Evolutionary conservation across 1,140 invertebrate genomes (phyloP), one percentile per base, ranked within the genome.

Genomic region (Drosophila pseudoananassae): DNA sequence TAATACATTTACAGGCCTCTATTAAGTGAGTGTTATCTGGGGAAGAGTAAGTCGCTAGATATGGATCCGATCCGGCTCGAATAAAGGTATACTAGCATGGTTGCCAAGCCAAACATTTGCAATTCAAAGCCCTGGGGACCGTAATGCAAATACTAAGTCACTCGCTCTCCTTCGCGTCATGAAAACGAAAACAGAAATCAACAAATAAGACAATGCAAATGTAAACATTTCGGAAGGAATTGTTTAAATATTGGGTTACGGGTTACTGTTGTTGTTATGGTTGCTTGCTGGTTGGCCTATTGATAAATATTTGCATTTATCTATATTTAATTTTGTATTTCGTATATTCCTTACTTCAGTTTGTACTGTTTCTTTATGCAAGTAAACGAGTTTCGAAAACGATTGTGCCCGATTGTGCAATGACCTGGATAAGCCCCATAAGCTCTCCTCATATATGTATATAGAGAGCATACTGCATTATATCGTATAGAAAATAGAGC

Each of bases 231-330:
- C 55, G 40, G 43, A 59, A 76, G 45, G 73, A 76, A 66, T 76
- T 76, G 54, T 76, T 77, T 76, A 75, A 76, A 76, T 75, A 75
- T 75, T 65, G 70, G 74, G 58, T 52, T 73, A 43, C 46, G 15
- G 29, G 10, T 23, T 27, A 27, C 25, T 27, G 25, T 27, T 27
- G 25, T 7, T 27, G 25, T 27, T 27, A 6, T 7, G 5, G 25
- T 27, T 27, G 25, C 25, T 15, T 29, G 25, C 6, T 25, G 6
- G 4, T 25, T 12, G 52, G n/a, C 43, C 40, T 57, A 71, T 71
- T 74, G 70, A 74, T 74, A 74, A 74, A 74, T 56, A 75, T 75
- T 75, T 75, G 59, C 71, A 75, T 75, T 75, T 75, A 73, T 73
- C 69, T 73, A 73, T 73, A 73, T 73, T 73, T 73, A 73, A 73